Conservation (phyloP, 2,888 invertebrate species). For the Frankliniella intonsa region DNA sequence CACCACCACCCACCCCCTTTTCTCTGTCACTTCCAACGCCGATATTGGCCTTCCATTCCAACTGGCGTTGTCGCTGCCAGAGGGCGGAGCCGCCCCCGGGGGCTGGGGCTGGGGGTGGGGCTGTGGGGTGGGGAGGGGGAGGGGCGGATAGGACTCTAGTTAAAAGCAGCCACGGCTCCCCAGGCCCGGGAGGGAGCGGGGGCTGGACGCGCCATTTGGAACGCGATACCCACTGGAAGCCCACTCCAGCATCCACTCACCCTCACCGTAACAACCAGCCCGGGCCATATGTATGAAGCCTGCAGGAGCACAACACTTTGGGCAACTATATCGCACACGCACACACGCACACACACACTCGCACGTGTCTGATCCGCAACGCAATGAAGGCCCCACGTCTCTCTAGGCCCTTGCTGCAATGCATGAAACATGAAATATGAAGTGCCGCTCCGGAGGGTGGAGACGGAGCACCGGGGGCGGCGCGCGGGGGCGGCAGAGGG, state of each 20-base stretch:
- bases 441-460: background rate
- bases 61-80: background rate
- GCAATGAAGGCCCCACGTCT: background rate
- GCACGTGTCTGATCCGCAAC: background rate
- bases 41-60: background rate
- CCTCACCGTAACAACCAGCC: background rate
- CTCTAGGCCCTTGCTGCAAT: background rate
- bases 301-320: no score
- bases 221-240: background rate
- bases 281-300: background rate
- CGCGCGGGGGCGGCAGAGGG: background rate
- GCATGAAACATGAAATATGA: conserved; percentile 27
- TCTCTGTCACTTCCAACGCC: background rate
- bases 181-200: background rate
- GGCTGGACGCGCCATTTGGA: conserved; percentile 10
- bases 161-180: no score
- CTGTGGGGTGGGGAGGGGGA: background rate
- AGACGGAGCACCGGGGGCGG: background rate
- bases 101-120: background rate
- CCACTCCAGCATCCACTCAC: background rate
- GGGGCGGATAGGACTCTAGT: no score
- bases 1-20: background rate
- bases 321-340: background rate
- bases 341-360: background rate
- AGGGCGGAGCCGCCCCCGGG: background rate